phyloP scores from a whole-genome alignment of 2,888 invertebrate genomes.

The Cyaniris semiargus region DNA sequence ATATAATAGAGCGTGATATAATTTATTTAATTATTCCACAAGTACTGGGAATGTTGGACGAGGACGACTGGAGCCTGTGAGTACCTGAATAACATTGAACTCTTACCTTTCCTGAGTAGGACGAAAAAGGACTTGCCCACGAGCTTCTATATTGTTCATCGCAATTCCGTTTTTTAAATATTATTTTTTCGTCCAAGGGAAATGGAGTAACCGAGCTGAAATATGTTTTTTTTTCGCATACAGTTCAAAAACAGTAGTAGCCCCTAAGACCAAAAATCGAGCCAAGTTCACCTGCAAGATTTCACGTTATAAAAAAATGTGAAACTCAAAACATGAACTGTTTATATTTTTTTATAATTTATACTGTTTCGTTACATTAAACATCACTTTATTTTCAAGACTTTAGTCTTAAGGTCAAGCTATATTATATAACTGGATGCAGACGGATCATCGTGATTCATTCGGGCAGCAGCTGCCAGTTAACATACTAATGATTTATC shows the following conservation, averaged over 20 bases:
- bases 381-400: slow-evolving; percentile 44
- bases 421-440: slow-evolving; percentile 64
- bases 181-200: not conserved
- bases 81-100: slow-evolving; percentile 8
- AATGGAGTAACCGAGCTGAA: too few species aligned
- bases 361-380: not conserved
- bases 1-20: slow-evolving; percentile 2
- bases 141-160: not conserved
- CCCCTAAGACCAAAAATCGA: too few species aligned
- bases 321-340: not conserved
- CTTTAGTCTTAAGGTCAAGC: slow-evolving; percentile 64
- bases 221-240: too few species aligned
- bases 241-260: too few species aligned
- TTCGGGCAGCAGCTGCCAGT: not conserved
- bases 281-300: not conserved
- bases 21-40: slow-evolving; percentile 13
- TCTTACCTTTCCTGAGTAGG: slow-evolving; percentile 11
- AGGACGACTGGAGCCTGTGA: slow-evolving; percentile 15
- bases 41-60: slow-evolving; percentile 14
- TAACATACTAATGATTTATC: not conserved
- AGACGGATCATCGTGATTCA: not conserved
- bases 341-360: not conserved
- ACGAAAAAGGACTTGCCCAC: not conserved
- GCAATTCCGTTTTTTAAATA: not conserved
- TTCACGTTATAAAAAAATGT: not conserved